Evolutionary conservation across 2,888 invertebrate genomes (phyloP).

Genomic region (Ceramica pisi): DNA sequence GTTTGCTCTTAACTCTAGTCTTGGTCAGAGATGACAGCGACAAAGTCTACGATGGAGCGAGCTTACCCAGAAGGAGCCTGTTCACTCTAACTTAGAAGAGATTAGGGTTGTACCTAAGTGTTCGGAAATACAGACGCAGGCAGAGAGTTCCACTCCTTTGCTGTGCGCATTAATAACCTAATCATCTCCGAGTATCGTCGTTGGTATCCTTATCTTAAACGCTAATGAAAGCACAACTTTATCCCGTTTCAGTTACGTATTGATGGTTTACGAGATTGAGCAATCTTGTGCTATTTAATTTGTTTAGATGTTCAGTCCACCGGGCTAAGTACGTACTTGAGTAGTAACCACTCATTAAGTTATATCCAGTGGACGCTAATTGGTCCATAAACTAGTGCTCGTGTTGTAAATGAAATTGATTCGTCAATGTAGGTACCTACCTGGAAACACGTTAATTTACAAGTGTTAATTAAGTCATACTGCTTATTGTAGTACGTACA

Average conservation of each 20-base stretch:
- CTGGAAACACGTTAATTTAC: background rate
- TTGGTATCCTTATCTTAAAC: no score
- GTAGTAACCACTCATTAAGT: background rate
- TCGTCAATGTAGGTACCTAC: background rate
- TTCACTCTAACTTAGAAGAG: no score
- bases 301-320: constrained; percentile 1
- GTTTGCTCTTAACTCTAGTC: no score
- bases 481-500: background rate
- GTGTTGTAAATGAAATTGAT: background rate
- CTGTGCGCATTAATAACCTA: no score
- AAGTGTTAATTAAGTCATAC: background rate
- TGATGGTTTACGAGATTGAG: background rate
- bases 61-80: no score
- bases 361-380: background rate
- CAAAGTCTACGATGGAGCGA: no score
- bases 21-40: no score
- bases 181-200: no score
- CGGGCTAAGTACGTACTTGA: no score
- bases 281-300: background rate
- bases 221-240: background rate
- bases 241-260: constrained; percentile 6
- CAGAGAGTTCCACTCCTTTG: no score
- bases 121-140: no score
- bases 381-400: constrained; percentile 20
- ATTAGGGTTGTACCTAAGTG: no score